Base-by-base conservation (phyloP, 2,888 invertebrate species). In the Achlya flavicornis region DNA sequence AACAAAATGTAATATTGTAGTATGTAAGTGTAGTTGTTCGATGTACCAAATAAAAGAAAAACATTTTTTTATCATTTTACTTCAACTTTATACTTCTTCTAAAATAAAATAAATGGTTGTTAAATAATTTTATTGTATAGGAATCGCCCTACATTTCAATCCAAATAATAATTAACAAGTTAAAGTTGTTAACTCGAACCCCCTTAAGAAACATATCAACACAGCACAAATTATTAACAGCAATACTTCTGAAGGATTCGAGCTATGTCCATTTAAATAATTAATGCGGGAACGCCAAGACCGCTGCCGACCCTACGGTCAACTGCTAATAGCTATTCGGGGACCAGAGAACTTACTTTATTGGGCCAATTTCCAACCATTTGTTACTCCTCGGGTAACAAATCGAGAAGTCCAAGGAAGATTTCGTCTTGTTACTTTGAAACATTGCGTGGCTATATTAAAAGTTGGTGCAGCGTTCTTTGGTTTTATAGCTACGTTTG, bases 271-370 rank as follows among this genome's bases (percentile, higher is more conserved):
- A 85, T 90, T 89, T 88, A 88, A 90, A 89, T 89, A 90, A 90
- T 88, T 83, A 88, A 90, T 89, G 86, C 78, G 73, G 72, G 79
- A 48, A 7, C 19, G 19, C 10, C 53, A 53, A 75, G 80, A 78
- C 79, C 76, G 72, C 74, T 73, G 70, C 74, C 76, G 74, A 71
- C 70, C 74, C 76, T 72, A 84, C 83, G 89, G 91, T 88, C 88
- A 87, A 79, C 80, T 84, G 86, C 84, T 90, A 92, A 91, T 90
- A 87, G 90, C 85, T 85, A 86, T 87, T 88, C 82, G 80, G 91
- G 88, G 89, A 89, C 87, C 85, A 80, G 83, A 81, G 86, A 87
- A 89, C 86, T 87, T 84, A 81, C 84, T 89, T 89, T 90, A 90
- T 90, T 86, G 86, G 41, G 80, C 76, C 88, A 86, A 90, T 90